Conservation (phyloP, 1,140 invertebrate genomes). For the Drosophila sulfurigaster region DNA sequence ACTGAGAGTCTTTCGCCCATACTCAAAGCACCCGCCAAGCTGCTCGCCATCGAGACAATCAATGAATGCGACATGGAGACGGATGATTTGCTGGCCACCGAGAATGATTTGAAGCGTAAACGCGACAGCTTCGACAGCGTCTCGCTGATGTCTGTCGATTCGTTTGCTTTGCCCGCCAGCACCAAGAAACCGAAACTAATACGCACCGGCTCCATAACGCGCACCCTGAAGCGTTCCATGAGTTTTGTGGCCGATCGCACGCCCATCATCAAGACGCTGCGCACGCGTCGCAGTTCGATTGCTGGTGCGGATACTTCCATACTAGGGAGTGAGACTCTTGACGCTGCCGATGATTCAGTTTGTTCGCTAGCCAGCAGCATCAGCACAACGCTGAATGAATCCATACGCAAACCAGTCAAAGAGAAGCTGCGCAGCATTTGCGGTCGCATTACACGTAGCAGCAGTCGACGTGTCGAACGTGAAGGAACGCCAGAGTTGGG, state of each 20-base stretch:
- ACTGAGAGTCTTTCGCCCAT: conserved; percentile 73
- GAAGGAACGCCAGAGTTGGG: conserved; percentile 54
- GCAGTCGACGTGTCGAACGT: conserved; percentile 56
- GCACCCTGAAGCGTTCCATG: conserved; percentile 75
- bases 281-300: conserved; percentile 77
- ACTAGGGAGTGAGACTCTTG: conserved; percentile 48
- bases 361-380: conserved; percentile 77
- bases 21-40: conserved; percentile 47
- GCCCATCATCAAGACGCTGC: conserved; percentile 75
- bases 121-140: conserved; percentile 79
- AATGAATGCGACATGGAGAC: conserved; percentile 67
- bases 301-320: conserved; percentile 62
- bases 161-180: conserved; percentile 70
- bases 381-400: conserved; percentile 73
- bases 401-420: conserved; percentile 77
- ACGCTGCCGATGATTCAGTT: conserved; percentile 68
- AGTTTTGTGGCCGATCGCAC: conserved; percentile 79
- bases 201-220: conserved; percentile 79
- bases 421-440: conserved; percentile 74
- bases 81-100: conserved; percentile 47
- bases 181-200: conserved; percentile 81
- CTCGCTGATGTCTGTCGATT: conserved; percentile 80
- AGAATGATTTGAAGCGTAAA: conserved; percentile 76
- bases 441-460: conserved; percentile 74
- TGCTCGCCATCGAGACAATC: conserved; percentile 46